Base-by-base conservation (phyloP, 2,113 vertebrate species). In the Raja brachyura region DNA sequence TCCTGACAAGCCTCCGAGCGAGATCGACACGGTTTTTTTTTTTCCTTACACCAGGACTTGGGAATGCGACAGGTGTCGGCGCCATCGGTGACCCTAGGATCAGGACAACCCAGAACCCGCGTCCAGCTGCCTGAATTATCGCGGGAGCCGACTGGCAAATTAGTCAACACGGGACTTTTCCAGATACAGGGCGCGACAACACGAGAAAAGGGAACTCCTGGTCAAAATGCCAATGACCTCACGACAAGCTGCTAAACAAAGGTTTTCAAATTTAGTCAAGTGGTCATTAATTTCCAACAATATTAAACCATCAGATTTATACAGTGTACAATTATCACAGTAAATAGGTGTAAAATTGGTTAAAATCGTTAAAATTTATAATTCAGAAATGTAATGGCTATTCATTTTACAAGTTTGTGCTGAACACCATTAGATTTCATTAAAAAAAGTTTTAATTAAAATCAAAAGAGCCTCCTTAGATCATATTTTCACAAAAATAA, bases 231-330 rank as follows among this genome's bases (percentile, higher is more conserved):
- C 33, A 73, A 73, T 70, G 90, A 92, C 90, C 90, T 73, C 66
- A 73, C 66, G 90, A 92, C 68, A 92, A 92, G 90, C 90, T 92
- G 90, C 90, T 92, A 92, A 92, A 92, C 90, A 92, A 92, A 92
- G 90, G 90, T 92, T 92, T 92, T 73, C 66, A 70, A 92, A 73
- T 92, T 92, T 92, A 92, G 90, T 92, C 90, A 92, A 92, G 70
- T 25, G 33, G 39, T 92, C 63, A 73, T 90, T 70, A 10, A 85
- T 88, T 88, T 63, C 83, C 83, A 81, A 88, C 83, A 85, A 85
- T 85, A 88, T 88, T 88, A 88, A 88, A 59, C 83, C 83, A 88
- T 63, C 83, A 88, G 83, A 88, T 88, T 66, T 88, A 88, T 31
- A 86, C 83, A 66, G 83, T 88, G 59, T 63, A 88, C n/a, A 88